Evolutionary conservation across 35 echinoderm and acorn worm genomes (phyloP), one percentile per base, ranked within the genome.

Genomic region (Apostichopus japonicus): DNA sequence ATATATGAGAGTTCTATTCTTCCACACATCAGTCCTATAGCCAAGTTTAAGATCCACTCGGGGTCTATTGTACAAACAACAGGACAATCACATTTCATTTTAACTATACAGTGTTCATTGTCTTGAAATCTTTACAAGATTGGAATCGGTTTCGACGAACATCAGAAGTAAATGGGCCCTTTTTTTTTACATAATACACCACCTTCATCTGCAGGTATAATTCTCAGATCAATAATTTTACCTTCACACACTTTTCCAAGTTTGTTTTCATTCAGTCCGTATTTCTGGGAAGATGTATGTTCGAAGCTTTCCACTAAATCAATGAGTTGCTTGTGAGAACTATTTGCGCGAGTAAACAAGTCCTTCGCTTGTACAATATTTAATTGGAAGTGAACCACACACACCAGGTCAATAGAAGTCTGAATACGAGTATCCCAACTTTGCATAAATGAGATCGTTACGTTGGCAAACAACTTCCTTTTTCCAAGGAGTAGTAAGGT

Each of bases 391-490:
- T 67, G 63, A 67, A 67, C 63, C 11, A 67, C 1, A 19, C 19
- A 67, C 19, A 75, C 71, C 71, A 19, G 71, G 71, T 75, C 71
- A 75, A 75, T 6, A 1, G 22, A 75, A 19, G 71, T 19, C 71
- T 19, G 57, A 75, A 7, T 15, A 58, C 21, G 81, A 58, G 81
- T 54, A 55, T 84, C 81, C 81, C 17, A 6, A 15, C 81, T 84
- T 84, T 84, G 81, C 81, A 17, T 57, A 58, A 80, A 44, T 84
- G 14, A 8, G 81, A 56, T 84, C 81, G 56, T 84, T 84, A 84
- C 81, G 81, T 23, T 84, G 17, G 56, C 81, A 84, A 84, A 84
- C 81, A 84, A 84, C 81, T 84, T 84, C 81, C 81, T 84, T 57
- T 84, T 84, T 57, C 57, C 81, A 84, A 84, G 81, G 81, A 57